These are phyloP conservation scores for Hirtodrosophila duncani DNA, from an alignment of 2,888 invertebrate genomes.

Conservation along the genomic window DNA sequence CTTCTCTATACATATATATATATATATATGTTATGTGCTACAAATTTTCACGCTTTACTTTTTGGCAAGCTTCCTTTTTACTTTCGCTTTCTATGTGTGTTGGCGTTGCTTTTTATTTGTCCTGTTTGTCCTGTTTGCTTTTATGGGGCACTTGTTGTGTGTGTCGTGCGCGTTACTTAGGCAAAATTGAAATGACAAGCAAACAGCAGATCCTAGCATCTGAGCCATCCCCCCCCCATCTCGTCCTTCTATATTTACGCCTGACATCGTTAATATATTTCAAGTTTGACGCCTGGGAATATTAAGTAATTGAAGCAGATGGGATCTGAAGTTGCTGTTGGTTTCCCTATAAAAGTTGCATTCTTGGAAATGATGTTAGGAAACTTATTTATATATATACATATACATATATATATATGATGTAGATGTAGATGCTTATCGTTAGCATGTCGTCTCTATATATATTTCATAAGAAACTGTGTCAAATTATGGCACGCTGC, in stretches of 20 bases:
- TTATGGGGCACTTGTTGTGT: conserved; percentile 77
- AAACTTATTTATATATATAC: not conserved
- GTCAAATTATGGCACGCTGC: too few relatives aligned
- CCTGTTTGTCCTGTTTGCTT: conserved; percentile 22
- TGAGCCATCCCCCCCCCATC: not conserved
- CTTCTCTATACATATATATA: conserved; percentile 38
- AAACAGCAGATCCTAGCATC: conserved; percentile 30
- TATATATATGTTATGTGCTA: conserved; percentile 14
- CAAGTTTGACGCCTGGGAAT: conserved; percentile 25
- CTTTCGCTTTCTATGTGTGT: conserved; percentile 12
- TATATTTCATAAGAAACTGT: too few relatives aligned
- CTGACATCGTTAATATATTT: conserved; percentile 20
- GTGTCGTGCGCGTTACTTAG: conserved; percentile 60
- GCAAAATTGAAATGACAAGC: conserved; percentile 63
- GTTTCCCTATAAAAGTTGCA: too few relatives aligned
- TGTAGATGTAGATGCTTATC: too few relatives aligned
- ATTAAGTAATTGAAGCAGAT: conserved; percentile 20
- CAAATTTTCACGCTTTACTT: conserved; percentile 51
- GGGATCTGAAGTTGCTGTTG: conserved; percentile 8
- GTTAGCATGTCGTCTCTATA: too few relatives aligned
- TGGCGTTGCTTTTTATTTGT: not conserved
- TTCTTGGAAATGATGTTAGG: not conserved
- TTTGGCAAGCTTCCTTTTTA: conserved; percentile 13
- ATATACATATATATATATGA: not conserved
- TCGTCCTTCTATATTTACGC: conserved; percentile 23